Evolutionary conservation across 1,140 invertebrate genomes (phyloP), one percentile per base, ranked within the genome.

Genomic region (Caenorhabditis brenneri): DNA sequence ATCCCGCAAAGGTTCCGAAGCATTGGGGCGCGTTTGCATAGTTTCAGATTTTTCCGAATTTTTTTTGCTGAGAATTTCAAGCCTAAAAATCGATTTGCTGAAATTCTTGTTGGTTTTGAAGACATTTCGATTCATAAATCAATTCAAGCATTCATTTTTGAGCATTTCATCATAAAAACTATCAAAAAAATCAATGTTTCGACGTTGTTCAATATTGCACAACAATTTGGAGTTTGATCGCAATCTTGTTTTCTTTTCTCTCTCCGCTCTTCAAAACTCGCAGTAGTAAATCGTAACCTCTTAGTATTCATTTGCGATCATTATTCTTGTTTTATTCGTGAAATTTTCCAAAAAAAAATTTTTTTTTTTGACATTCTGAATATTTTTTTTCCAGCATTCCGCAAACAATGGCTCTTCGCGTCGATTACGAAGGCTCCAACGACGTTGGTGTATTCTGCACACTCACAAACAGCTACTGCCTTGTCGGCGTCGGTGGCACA

Each of bases 361-460:
- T 19, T 16, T 39, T 15, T 49, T 78, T 48, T 16, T n/a, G n/a
- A n/a, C n/a, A n/a, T n/a, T n/a, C n/a, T n/a, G 12, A n/a, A 27
- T 4, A 42, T 1, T 42, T 42, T 74, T 29, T 80, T 36, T 49
- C 19, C 6, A 15, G 9, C 4, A 9, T 19, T 6, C 15, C 15
- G n/a, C 7, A 16, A 46, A 85, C 46, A 51, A 99, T 99, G 97
- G 97, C 98, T 91, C 93, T 97, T 48, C 94, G 97, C 88, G 94
- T 96, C 55, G 96, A 99, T 92, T 99, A 97, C 92, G 98, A 99
- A 92, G 97, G 97, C 91, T 98, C 96, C 92, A 97, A 98, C 91
- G 97, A 99, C 92, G 94, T 99, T 74, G 98, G 97, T 49, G 97
- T 99, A 36, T 99, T 99, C 91, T 94, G 96, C 42, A 98, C 97